These are phyloP conservation scores for Siphonodentalium dalli DNA, from an alignment of 2,888 invertebrate genomes.

Conservation along the genomic window DNA sequence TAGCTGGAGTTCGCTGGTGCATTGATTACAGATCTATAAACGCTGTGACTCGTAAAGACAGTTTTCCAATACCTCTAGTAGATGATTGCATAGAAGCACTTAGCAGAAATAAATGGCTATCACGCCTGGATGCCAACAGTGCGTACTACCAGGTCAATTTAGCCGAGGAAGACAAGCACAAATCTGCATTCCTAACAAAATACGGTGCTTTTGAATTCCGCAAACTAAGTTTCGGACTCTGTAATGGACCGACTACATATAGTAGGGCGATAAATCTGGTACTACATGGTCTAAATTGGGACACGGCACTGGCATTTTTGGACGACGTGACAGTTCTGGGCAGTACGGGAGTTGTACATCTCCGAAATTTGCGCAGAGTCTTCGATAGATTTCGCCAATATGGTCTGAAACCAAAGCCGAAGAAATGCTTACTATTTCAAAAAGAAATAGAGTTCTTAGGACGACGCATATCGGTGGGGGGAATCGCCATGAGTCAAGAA, in stretches of 20 bases:
- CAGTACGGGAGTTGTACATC: not conserved
- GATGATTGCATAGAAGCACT: too few species aligned
- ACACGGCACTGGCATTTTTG: slow-evolving; percentile 12
- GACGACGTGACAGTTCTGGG: slow-evolving; percentile 19
- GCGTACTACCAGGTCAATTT: too few species aligned
- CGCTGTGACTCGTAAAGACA: too few species aligned
- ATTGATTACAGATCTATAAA: too few species aligned
- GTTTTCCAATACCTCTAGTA: too few species aligned
- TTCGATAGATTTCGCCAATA: slow-evolving; percentile 11
- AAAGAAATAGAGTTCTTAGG: slow-evolving; percentile 24
- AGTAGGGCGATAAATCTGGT: slow-evolving; percentile 22
- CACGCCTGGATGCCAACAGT: too few species aligned
- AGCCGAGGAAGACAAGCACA: slow-evolving; percentile 17
- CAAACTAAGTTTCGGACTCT: slow-evolving; percentile 27
- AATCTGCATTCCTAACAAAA: slow-evolving; percentile 31
- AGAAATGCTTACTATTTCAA: slow-evolving; percentile 21
- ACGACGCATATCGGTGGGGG: slow-evolving; percentile 6
- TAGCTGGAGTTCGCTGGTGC: too few species aligned
- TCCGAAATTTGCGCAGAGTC: slow-evolving; percentile 3
- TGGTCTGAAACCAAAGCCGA: slow-evolving; percentile 11
- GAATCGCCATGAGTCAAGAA: not conserved
- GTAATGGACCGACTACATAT: slow-evolving; percentile 28
- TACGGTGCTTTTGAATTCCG: slow-evolving; percentile 29
- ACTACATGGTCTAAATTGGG: slow-evolving; percentile 6
- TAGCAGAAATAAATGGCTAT: too few species aligned